Percentiles rank a stretch among this genome's conserved stretches.
Evolutionary conservation across 2,113 vertebrate genomes (phyloP).

Genomic region (Spea bombifrons): DNA sequence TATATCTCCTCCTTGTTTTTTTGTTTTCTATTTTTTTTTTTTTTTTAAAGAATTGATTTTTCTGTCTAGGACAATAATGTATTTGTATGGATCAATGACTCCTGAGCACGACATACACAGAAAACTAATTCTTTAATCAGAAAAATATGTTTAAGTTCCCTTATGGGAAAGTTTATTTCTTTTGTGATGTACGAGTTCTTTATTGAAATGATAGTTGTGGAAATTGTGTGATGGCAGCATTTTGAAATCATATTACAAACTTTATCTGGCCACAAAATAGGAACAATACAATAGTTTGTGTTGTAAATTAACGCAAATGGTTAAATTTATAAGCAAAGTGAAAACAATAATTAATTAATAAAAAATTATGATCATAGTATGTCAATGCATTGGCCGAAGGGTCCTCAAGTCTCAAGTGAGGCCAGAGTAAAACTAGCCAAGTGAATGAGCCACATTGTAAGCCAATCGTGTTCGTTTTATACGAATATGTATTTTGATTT

Average conservation of each 20-base stretch:
- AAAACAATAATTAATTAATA: too few species aligned
- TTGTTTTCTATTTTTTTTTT: neutral
- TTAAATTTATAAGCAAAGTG: neutral
- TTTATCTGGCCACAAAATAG: neutral
- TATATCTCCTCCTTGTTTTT: neutral
- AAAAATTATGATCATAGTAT: too few species aligned
- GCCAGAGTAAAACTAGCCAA: too few species aligned
- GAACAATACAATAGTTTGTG: neutral
- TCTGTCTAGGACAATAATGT: constrained; percentile 18
- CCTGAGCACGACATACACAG: neutral
- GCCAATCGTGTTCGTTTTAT: too few species aligned
- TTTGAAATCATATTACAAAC: neutral
- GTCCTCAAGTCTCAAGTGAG: too few species aligned
- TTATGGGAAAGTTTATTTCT: constrained; percentile 12
- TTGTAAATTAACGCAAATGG: neutral
- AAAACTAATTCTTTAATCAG: constrained; percentile 25
- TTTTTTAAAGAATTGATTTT: constrained; percentile 23
- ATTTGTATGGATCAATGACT: constrained; percentile 13
- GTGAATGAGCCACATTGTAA: too few species aligned
- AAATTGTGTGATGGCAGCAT: neutral
- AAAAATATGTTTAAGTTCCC: constrained; percentile 15
- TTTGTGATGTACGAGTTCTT: neutral
- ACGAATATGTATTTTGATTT: too few species aligned
- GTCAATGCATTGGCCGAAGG: too few species aligned
- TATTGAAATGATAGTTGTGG: neutral